Evolutionary conservation across 2,113 vertebrate species (phyloP), one percentile per base, ranked within the genome.

Genomic region (Heterochromis multidens): DNA sequence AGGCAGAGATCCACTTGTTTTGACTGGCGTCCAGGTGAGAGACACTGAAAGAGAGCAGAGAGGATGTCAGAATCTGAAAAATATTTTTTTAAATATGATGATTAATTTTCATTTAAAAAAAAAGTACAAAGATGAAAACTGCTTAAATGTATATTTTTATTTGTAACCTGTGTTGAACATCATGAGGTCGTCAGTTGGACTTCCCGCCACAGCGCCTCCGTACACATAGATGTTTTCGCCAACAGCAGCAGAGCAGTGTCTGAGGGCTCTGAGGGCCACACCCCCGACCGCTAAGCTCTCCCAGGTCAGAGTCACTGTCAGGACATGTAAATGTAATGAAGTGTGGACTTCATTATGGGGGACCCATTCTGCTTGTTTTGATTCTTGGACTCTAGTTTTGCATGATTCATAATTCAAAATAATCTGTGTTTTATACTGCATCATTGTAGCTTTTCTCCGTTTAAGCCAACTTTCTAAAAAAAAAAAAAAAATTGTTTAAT

Each of bases 11-110:
- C 94, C 94, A 60, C 90, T 88, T 3, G 91, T 95, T 94, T 95
- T 97, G 37, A 96, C 91, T 6, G 95, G 93, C 0, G 88, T 96
- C 95, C 96, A 97, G 79, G 77, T 95, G 80, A 95, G 86, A 82
- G 95, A 96, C 78, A 95, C 92, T 96, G 84, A 91, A 93, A 91
- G 12, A 88, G 11, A 83, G 17, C 5, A 27, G 12, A 65, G 14
- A 67, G 6, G 6, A 70, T 46, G 62, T 78, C 61, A 46, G 8
- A 29, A 61, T 43, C 65, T 37, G 6, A 19, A 31, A 19, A 65
- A 65, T 40, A 40, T 35, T 37, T 65, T 16, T 40, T 33, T 65
- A 65, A 40, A 65, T 9, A 46, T 23, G 67, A 19, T 13, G 25
- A 49, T 5, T 21, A 0, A 2, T 72, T 49, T 52, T 49, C 12